Evolutionary conservation across 2,113 vertebrate species (phyloP).

Genomic region (Nannobrachium achirus): DNA sequence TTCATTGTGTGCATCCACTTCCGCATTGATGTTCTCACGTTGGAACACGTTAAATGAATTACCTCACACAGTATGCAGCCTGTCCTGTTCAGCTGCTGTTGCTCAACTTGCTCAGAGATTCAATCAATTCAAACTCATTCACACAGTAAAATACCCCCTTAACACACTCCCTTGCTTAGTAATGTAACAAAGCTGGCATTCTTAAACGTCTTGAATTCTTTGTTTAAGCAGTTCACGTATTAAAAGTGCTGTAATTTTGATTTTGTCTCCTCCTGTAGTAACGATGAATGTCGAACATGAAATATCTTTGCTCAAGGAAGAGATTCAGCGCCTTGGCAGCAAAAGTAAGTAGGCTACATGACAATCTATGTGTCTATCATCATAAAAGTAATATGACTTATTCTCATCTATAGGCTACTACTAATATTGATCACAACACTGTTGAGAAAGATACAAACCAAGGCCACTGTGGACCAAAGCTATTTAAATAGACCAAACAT

Average conservation of each 20-base stretch:
- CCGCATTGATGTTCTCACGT: slow-evolving; percentile 55
- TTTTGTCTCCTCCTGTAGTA: slow-evolving; percentile 42
- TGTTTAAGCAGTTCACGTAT: not conserved
- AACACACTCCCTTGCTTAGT: too few species aligned
- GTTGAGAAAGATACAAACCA: not conserved
- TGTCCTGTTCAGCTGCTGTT: not conserved
- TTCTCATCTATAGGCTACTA: not conserved
- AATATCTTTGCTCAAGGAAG: slow-evolving; percentile 86
- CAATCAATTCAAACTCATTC: too few species aligned
- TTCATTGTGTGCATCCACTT: slow-evolving; percentile 29
- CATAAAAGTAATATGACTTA: not conserved
- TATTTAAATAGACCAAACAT: too few species aligned
- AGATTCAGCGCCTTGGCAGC: slow-evolving; percentile 90
- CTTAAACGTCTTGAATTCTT: not conserved
- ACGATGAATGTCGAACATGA: slow-evolving; percentile 92
- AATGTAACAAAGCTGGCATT: too few species aligned
- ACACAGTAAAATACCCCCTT: too few species aligned
- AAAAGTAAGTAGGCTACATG: slow-evolving; percentile 82
- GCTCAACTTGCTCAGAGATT: too few species aligned
- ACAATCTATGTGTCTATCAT: not conserved
- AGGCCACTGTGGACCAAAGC: too few species aligned
- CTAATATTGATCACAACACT: not conserved
- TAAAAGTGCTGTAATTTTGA: not conserved
- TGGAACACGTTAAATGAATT: too few species aligned
- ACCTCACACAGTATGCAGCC: not conserved